phyloP scores from a whole-genome alignment of 2,888 invertebrate genomes.

The Caprella mutica region DNA sequence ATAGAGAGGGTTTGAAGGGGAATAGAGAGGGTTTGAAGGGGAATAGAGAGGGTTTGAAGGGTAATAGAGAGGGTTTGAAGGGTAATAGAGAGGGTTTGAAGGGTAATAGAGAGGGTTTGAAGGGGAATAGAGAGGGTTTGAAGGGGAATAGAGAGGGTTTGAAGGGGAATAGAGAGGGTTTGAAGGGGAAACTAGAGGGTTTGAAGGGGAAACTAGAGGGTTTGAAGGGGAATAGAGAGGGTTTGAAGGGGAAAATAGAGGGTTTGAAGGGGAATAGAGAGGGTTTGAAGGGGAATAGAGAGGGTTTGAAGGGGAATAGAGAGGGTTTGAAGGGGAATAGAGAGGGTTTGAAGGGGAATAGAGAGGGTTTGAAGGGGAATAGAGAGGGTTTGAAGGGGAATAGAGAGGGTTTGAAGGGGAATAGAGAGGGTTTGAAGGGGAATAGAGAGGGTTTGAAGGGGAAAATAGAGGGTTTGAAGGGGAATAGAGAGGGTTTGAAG shows the following conservation, averaged over 20 bases:
- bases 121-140: neutral
- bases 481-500: neutral
- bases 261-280: neutral
- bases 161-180: neutral
- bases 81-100: no score
- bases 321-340: neutral
- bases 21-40: no score
- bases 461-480: neutral
- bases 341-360: neutral
- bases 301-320: neutral
- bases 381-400: constrained; percentile 1
- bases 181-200: neutral
- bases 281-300: neutral
- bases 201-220: neutral
- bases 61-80: no score
- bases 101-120: neutral
- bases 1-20: no score
- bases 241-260: neutral
- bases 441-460: neutral
- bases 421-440: neutral
- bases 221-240: neutral
- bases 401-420: neutral
- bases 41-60: no score
- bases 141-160: neutral
- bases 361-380: neutral